Evolutionary conservation across 1,140 invertebrate species (phyloP).

Genomic region (Steinernema khuongi): DNA sequence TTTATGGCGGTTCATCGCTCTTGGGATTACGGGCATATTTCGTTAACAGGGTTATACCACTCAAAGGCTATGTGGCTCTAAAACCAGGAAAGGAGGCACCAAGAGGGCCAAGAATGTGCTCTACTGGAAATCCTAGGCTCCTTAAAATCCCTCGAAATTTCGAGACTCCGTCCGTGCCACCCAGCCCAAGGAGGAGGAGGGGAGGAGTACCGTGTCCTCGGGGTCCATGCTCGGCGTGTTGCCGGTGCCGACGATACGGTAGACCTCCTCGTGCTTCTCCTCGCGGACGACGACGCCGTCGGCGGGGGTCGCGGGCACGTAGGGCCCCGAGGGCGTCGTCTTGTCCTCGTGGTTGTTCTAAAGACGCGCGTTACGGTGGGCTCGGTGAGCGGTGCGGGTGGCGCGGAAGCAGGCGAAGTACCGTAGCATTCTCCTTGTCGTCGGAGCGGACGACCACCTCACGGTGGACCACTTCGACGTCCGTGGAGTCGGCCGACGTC

Average conservation of each 20-base stretch:
- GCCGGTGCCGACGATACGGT: conserved; percentile 40
- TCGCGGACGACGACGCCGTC: conserved; percentile 37
- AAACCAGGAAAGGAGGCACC: no score
- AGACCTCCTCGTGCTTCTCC: conserved; percentile 41
- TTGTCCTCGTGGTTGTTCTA: conserved; percentile 19
- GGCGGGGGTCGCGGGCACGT: conserved; percentile 32
- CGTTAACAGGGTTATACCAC: no score
- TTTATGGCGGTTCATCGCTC: no score
- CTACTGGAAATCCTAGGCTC: no score
- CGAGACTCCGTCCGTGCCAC: no score
- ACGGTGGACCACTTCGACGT: background rate
- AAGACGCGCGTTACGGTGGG: background rate
- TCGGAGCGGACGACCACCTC: background rate
- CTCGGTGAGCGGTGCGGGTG: background rate
- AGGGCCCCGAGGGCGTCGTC: conserved; percentile 34
- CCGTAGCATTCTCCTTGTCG: background rate
- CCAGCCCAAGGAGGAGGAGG: no score
- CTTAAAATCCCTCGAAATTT: no score
- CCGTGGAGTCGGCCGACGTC: background rate
- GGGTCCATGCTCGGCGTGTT: conserved; percentile 35
- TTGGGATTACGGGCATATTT: no score
- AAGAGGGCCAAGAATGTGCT: no score
- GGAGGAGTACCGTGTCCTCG: conserved; percentile 34
- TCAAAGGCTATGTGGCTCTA: no score
- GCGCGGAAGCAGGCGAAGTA: conserved; percentile 21